Percentiles rank a stretch among this genome's conserved stretches.
phyloP scores from a whole-genome alignment of 2,113 vertebrate species.

The Trematocara unimaculatum region DNA sequence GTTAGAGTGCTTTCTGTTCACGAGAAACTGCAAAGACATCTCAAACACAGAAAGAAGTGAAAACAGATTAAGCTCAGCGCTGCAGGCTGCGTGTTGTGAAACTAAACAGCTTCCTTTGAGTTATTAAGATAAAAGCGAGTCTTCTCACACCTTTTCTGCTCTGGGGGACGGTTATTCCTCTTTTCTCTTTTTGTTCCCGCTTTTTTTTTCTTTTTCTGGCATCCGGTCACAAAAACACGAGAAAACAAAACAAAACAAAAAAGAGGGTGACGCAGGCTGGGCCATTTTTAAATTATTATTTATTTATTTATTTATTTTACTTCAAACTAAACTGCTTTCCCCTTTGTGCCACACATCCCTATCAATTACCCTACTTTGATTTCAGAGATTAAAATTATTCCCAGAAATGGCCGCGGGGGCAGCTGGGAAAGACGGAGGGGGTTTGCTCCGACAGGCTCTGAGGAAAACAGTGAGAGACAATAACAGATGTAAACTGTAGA shows the following conservation, averaged over 20 bases:
- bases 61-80: background rate
- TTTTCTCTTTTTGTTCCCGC: background rate
- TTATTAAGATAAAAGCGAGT: background rate
- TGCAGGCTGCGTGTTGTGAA: background rate
- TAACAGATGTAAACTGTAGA: background rate
- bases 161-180: background rate
- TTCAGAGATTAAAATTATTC: conserved; percentile 39
- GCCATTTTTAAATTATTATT: background rate
- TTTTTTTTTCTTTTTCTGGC: background rate
- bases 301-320: background rate
- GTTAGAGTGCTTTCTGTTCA: background rate
- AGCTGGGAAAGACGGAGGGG: background rate
- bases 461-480: background rate
- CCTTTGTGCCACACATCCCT: background rate
- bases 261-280: background rate
- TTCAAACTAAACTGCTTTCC: background rate
- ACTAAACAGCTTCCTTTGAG: background rate
- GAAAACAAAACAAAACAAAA: background rate
- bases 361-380: conserved; percentile 42
- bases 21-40: background rate
- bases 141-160: background rate
- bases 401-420: background rate
- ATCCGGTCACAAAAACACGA: background rate
- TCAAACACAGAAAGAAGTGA: background rate
- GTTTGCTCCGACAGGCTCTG: background rate